Evolutionary conservation across 2,888 invertebrate genomes (phyloP).

Genomic region (Lepidonotus clava): DNA sequence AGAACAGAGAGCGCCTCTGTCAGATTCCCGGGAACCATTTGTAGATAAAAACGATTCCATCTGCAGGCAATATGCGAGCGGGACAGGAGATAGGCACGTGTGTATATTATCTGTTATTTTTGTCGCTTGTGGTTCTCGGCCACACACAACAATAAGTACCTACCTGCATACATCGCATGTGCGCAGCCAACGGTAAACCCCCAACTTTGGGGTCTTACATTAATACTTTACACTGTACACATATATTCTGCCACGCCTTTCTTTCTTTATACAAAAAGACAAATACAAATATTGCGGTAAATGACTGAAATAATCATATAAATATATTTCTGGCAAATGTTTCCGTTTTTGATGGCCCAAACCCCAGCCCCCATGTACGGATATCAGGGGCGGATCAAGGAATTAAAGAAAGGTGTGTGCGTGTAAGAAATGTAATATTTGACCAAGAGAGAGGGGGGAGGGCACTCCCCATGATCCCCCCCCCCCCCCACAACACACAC

Average conservation of each 20-base stretch:
- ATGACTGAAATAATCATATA: not conserved
- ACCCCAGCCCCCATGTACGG: no score
- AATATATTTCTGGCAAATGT: not conserved
- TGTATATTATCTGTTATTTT: conserved; percentile 20
- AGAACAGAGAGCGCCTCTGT: not conserved
- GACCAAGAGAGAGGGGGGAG: not conserved
- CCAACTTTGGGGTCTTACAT: not conserved
- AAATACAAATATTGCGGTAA: not conserved
- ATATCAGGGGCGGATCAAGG: no score
- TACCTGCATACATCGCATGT: not conserved
- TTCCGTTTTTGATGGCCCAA: not conserved
- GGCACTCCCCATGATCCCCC: not conserved
- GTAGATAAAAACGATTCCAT: not conserved
- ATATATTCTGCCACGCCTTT: not conserved
- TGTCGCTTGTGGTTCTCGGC: not conserved
- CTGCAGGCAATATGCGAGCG: conserved; percentile 22
- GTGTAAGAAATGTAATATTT: not conserved
- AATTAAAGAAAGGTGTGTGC: not conserved
- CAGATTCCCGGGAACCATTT: not conserved
- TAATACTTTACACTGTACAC: not conserved
- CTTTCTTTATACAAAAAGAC: not conserved
- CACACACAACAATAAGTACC: not conserved
- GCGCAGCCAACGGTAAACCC: not conserved
- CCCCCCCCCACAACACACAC: not conserved
- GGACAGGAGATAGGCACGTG: not conserved